phyloP scores from a whole-genome alignment of 53 echinoderm and acorn worm species.

The Henricia sp. region DNA sequence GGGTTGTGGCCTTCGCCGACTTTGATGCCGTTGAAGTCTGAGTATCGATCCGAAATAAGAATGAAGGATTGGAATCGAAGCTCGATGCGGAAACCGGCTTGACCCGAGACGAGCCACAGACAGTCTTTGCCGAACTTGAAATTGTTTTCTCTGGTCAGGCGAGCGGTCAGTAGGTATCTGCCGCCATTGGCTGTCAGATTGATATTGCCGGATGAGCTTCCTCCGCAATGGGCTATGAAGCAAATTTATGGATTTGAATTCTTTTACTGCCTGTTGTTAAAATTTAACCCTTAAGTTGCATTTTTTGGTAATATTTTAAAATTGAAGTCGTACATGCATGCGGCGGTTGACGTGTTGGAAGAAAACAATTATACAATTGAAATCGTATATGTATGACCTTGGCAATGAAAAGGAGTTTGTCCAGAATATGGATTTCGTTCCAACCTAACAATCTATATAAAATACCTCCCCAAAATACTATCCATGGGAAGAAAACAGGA shows the following conservation, averaged over 20 bases:
- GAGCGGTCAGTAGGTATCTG: conserved; percentile 1
- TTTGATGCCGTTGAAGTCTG: conserved; percentile 10
- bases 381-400: too few species aligned
- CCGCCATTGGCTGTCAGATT: not conserved
- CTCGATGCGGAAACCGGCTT: conserved; percentile 2
- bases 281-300: too few species aligned
- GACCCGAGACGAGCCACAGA: conserved; percentile 28
- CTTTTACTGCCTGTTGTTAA: too few species aligned
- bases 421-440: too few species aligned
- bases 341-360: too few species aligned
- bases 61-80: conserved; percentile 4
- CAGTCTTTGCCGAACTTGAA: conserved; percentile 28
- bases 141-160: not conserved
- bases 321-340: too few species aligned
- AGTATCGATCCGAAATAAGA: not conserved
- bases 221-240: not conserved
- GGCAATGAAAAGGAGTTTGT: too few species aligned
- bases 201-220: not conserved
- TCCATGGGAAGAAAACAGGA: too few species aligned
- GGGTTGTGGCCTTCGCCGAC: conserved; percentile 37
- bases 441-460: too few species aligned
- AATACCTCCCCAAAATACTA: too few species aligned
- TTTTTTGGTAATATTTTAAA: too few species aligned
- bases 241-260: not conserved
- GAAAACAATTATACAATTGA: too few species aligned